Evolutionary conservation across 2,113 vertebrate genomes (phyloP), one percentile per base, ranked within the genome.

Genomic region (Gymnorhina tibicen): DNA sequence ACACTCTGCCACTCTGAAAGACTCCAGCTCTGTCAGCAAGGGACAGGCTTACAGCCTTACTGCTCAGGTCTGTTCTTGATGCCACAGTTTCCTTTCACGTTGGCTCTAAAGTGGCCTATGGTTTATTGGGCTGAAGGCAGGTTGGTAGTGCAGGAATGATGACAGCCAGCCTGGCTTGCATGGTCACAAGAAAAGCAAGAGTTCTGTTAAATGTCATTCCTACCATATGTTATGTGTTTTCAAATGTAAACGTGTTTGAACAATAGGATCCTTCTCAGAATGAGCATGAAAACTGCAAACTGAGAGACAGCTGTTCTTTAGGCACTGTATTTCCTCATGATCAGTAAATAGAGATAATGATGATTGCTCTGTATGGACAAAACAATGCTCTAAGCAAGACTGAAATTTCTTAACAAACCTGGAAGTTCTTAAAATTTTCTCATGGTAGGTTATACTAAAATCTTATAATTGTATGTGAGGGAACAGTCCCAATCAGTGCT

Each of bases 21-120:
- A 24, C 7, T 24, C 16, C 1, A 59, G 49, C 2, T 6, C 42
- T 58, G 15, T 35, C 49, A 42, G 24, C 0, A 4, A 47, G 8
- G 27, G 18, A 12, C 33, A 52, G 24, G n/a, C 42, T 63, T 52
- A 18, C 27, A 44, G 11, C 9, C 28, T 49, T 30, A 30, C 35
- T 62, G 23, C 28, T 39, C 47, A 33, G 2, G 4, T 20, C 27
- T 69, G 12, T 6, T 27, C 32, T n/a, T n/a, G n/a, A n/a, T n/a
- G n/a, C n/a, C n/a, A n/a, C n/a, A n/a, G n/a, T 62, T 44, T 74
- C 13, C 46, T 84, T 58, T 58, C 7, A 2, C 10, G 23, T 3
- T 63, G 37, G 7, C 46, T 56, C 37, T 3, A 80, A 84, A 22
- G 19, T 70, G 27, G 16, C 7, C n/a, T 3, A 18, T 67, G 16